Evolutionary conservation across 2,888 invertebrate genomes (phyloP).

Genomic region (Lasius platythorax): DNA sequence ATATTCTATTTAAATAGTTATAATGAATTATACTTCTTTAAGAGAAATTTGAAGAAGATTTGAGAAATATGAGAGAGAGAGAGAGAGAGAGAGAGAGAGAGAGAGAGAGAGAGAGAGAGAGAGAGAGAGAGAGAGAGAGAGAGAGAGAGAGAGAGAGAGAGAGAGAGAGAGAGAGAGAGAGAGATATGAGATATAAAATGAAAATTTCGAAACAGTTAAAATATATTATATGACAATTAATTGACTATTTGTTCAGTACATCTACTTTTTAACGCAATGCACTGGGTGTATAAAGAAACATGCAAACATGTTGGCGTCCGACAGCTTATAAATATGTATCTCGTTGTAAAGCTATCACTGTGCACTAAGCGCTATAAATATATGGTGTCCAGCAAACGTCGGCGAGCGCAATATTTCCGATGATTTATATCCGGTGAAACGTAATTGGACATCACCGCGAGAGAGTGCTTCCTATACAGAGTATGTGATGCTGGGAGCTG

Average conservation of each 20-base stretch:
- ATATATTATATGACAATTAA: neutral
- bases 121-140: neutral
- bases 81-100: neutral
- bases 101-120: neutral
- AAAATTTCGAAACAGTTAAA: neutral
- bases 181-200: neutral
- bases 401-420: slow-evolving; percentile 69
- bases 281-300: neutral
- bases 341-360: slow-evolving; percentile 33
- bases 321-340: slow-evolving; percentile 42
- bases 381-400: slow-evolving; percentile 52
- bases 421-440: slow-evolving; percentile 74
- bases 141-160: neutral
- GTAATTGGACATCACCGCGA: slow-evolving; percentile 69
- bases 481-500: slow-evolving; percentile 55
- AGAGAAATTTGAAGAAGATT: neutral
- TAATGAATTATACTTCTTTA: neutral
- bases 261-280: neutral
- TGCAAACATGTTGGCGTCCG: slow-evolving; percentile 21
- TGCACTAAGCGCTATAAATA: slow-evolving; percentile 57
- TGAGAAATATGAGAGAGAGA: neutral
- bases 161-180: neutral
- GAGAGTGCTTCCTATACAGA: slow-evolving; percentile 65
- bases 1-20: neutral
- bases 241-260: neutral